Evolutionary conservation across 2,888 invertebrate species (phyloP).

Genomic region (Drosophila tanythrix): DNA sequence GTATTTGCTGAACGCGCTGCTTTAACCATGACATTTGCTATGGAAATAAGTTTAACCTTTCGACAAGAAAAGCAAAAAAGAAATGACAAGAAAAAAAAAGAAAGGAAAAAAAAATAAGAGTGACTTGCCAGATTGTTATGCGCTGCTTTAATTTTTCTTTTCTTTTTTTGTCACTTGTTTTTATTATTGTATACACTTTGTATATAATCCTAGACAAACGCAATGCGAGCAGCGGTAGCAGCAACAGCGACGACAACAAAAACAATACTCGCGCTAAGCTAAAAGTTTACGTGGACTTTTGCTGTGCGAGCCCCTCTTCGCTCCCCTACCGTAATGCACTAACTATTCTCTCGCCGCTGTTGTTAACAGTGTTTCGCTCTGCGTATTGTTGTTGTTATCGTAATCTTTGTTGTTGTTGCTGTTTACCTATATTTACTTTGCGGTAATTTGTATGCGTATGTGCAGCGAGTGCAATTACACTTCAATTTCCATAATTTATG

Average conservation of each 20-base stretch:
- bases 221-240: slow-evolving; percentile 22
- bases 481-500: slow-evolving; percentile 21
- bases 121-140: slow-evolving; percentile 32
- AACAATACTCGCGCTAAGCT: slow-evolving; percentile 57
- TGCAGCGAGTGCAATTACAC: slow-evolving; percentile 13
- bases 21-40: slow-evolving; percentile 29
- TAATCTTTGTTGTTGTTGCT: slow-evolving; percentile 55
- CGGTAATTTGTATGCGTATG: slow-evolving; percentile 20
- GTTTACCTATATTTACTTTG: slow-evolving; percentile 29
- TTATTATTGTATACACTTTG: slow-evolving; percentile 41
- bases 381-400: slow-evolving; percentile 35
- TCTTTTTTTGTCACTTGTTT: slow-evolving; percentile 9
- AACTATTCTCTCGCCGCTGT: slow-evolving; percentile 45
- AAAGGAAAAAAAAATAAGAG: background rate
- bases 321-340: slow-evolving; percentile 11
- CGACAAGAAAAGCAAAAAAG: slow-evolving; percentile 15
- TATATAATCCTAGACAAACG: slow-evolving; percentile 42
- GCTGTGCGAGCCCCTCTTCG: slow-evolving; percentile 47
- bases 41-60: slow-evolving; percentile 12
- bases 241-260: slow-evolving; percentile 23
- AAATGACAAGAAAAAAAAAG: background rate
- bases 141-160: slow-evolving; percentile 3
- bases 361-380: slow-evolving; percentile 60
- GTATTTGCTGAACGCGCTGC: slow-evolving; percentile 23
- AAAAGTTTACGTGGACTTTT: slow-evolving; percentile 83